Base-by-base conservation (phyloP, 2,888 invertebrate genomes). In the Nemapogon koenigi region DNA sequence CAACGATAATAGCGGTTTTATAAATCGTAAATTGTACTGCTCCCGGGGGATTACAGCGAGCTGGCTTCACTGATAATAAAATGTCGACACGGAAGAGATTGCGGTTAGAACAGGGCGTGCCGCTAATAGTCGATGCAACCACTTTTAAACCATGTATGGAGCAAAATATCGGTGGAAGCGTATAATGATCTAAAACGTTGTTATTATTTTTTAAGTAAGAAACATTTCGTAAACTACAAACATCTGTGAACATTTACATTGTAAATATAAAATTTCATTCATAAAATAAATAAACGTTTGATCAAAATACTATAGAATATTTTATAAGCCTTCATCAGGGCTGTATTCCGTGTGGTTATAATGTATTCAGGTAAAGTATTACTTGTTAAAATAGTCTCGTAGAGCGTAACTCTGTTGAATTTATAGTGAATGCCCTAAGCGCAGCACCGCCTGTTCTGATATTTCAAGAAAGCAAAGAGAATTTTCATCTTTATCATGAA, bases 61-160 rank as follows among this genome's bases (percentile, higher is more conserved):
- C 63, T 63, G 68, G 70, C 63, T 76, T 59, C 54, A 58, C 57
- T 57, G 66, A 75, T 71, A 67, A 65, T 79, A 79, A 75, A 79
- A 71, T 65, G 64, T 66, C 69, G 67, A 72, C 71, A 68, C 67
- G 63, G 67, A 73, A 19, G 62, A 65, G 59, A 62, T 65, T 64
- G 62, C 57, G 57, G 54, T 47, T 51, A 46, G 49, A 54, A 55
- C 53, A 53, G 52, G 53, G 53, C 51, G 49, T 49, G 51, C 46
- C 51, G 56, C 59, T 62, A 61, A 64, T 61, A 57, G 59, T 52
- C 51, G 46, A 15, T 15, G 28, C 11, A 28, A 10, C 28, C 15
- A 15, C 11, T 15, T 11, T 28, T 28, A 28, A 13, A 28, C 7
- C 28, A 28, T 15, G 15, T 15, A 13, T 28, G 28, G 11, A 28